Percentiles rank a stretch among this genome's conserved stretches.
Evolutionary conservation across 2,888 invertebrate species (phyloP).

Genomic region (Arctia plantaginis): DNA sequence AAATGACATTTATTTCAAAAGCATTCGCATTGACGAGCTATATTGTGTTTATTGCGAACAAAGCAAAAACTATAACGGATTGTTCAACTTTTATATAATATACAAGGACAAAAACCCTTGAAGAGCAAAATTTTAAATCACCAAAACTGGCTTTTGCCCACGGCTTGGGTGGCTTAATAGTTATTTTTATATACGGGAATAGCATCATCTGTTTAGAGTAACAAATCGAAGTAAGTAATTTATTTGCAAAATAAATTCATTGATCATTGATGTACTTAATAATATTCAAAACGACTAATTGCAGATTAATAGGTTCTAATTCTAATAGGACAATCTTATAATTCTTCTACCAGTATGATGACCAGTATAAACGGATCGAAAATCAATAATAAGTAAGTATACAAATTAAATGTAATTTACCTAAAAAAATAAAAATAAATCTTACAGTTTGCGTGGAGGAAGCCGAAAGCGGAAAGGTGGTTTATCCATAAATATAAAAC

Average conservation of each 20-base stretch:
- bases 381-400: no score
- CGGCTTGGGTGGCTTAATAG: no score
- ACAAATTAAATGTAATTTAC: no score
- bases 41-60: background rate
- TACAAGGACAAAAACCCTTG: background rate
- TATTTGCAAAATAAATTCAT: no score
- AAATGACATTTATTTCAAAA: constrained; percentile 42
- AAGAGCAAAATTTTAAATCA: background rate
- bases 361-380: no score
- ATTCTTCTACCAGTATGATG: no score
- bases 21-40: background rate
- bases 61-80: background rate
- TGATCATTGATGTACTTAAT: no score
- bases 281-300: no score
- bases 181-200: no score
- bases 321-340: background rate
- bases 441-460: background rate
- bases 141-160: no score
- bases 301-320: background rate
- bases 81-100: background rate
- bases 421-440: background rate
- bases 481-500: background rate
- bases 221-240: no score
- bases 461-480: background rate
- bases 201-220: no score